Evolutionary conservation across 1,140 invertebrate species (phyloP), one percentile per base, ranked within the genome.

Genomic region (Drosophila parvula): DNA sequence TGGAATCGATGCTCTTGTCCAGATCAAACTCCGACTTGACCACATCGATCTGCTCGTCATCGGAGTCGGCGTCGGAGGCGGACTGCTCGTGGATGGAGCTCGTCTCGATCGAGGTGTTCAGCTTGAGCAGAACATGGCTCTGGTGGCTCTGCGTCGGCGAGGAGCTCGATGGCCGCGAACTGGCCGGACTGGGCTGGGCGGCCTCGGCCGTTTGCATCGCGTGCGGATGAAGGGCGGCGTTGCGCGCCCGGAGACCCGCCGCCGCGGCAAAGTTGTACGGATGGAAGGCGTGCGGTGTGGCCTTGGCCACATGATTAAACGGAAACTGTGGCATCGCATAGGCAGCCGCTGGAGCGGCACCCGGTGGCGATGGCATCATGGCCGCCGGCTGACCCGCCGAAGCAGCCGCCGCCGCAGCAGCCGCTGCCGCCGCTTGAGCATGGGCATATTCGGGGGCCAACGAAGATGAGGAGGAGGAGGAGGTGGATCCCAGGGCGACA

Each of bases 21-120:
- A 85, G 90, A 92, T 85, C 91, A 92, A 96, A 96, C 34, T 96
- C 96, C 18, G 95, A 96, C 85, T 95, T 95, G 0, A 96, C 94
- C 43, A 96, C 96, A 68, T 96, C 96, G 68, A 95, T 95, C 47
- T 94, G 94, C 79, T 95, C 95, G 60, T 95, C 94, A 32, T 95
- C 94, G 8, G 94, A 94, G 45, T 94, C 94, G 64, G 93, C 94
- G 47, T 94, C 94, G 71, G 94, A 94, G n/a, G 94, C 94, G 40
- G 93, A 92, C 43, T 94, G 94, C 50, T 95, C 95, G 58, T 94
- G 93, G 3, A 94, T 94, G 7, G 94, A 95, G 79, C 94, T 94
- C 2, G 94, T 93, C 88, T 94, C 94, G 4, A 90, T 90, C 9
- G 93, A 94, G 51, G 93, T 93, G 14, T 93, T 93, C 80, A 93